phyloP scores from a whole-genome alignment of 2,888 invertebrate genomes.

The Tigriopus californicus region DNA sequence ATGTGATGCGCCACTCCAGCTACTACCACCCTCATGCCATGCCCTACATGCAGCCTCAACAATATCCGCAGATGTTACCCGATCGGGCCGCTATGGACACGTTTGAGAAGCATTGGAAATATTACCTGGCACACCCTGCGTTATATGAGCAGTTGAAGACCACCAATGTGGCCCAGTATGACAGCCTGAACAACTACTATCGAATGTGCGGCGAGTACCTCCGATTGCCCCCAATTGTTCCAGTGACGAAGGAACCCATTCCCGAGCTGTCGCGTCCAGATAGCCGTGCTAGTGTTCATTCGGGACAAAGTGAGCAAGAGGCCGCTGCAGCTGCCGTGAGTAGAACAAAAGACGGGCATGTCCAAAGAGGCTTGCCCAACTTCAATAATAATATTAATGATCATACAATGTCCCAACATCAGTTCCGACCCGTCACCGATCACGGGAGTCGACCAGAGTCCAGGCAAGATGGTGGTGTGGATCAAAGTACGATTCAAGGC shows the following conservation, averaged over 20 bases:
- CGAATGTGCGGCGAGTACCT: constrained; percentile 4
- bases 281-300: constrained; percentile 50
- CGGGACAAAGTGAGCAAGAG: constrained; percentile 59
- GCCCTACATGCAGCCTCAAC: not conserved
- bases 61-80: not conserved
- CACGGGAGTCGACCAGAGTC: not conserved
- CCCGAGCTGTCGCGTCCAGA: not conserved
- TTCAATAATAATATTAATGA: no score
- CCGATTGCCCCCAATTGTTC: not conserved
- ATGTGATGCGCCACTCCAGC: not conserved
- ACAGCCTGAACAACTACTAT: constrained; percentile 3
- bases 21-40: not conserved
- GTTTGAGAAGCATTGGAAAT: constrained; percentile 8
- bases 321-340: constrained; percentile 33
- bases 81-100: constrained; percentile 3
- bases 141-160: not conserved
- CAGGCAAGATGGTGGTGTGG: not conserved
- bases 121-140: not conserved
- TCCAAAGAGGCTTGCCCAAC: no score
- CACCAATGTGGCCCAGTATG: not conserved
- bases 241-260: not conserved
- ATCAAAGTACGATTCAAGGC: constrained; percentile 6
- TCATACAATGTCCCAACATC: no score
- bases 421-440: no score
- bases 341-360: constrained; percentile 27